These are phyloP conservation scores for Zoanthus solanderi DNA, from an alignment of 92 coral and sea anemone genomes.

Conservation along the genomic window DNA sequence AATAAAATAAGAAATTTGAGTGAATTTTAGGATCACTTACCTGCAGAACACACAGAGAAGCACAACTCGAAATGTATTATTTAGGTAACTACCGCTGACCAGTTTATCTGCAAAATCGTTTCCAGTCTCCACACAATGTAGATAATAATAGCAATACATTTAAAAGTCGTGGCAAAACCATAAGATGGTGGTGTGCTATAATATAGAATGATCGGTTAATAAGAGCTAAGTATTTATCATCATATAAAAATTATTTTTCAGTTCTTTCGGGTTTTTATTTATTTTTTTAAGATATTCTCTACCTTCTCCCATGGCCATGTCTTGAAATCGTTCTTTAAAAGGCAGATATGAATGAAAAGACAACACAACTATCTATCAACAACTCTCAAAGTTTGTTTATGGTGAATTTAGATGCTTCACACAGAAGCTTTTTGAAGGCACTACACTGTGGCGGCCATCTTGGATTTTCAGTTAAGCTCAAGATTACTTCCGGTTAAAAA, in stretches of 20 bases:
- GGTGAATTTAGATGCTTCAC: constrained; percentile 1
- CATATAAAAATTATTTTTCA: not conserved
- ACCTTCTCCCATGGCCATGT: constrained; percentile 2
- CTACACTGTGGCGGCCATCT: constrained; percentile 12
- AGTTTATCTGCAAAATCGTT: not conserved
- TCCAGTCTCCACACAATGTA: not conserved
- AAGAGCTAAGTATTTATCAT: not conserved
- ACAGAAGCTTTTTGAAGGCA: not conserved
- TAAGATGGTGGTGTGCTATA: constrained; percentile 1
- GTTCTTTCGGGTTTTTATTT: not conserved
- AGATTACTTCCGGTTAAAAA: not conserved
- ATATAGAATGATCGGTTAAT: not conserved
- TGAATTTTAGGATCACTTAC: not conserved
- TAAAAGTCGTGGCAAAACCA: not conserved
- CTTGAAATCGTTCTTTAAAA: not conserved
- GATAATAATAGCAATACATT: not conserved
- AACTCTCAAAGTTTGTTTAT: not conserved
- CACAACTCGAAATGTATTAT: not conserved
- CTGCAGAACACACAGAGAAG: constrained; percentile 1
- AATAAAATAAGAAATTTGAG: not conserved
- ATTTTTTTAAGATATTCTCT: not conserved
- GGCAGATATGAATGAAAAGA: not conserved
- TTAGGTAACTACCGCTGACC: constrained; percentile 1
- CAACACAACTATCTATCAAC: not conserved
- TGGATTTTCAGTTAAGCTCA: not conserved